Percentiles rank a stretch among this genome's conserved stretches.
phyloP scores from a whole-genome alignment of 30 jellyfish, hydroid and myxozoan species.

The Chrysaora quinquecirrha region DNA sequence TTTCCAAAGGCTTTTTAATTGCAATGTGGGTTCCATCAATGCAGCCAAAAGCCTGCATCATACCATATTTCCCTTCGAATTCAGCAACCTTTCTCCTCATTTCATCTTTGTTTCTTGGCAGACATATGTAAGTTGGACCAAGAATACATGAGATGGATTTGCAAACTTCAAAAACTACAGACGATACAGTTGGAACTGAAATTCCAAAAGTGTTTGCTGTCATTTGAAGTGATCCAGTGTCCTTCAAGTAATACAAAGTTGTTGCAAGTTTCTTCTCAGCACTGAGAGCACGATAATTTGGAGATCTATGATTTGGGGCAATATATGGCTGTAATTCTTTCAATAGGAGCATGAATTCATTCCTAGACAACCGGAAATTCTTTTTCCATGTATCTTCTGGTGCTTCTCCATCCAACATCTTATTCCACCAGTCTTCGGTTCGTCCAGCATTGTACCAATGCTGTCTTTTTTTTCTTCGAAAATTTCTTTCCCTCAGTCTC shows the following conservation, averaged over 20 bases:
- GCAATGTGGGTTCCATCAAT: conserved; percentile 54
- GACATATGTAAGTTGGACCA: conserved; percentile 5
- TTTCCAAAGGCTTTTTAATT: conserved; percentile 2
- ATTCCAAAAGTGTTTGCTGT: conserved; percentile 68
- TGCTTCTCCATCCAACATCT: conserved; percentile 11
- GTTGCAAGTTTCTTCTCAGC: conserved; percentile 60
- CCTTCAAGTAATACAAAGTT: conserved; percentile 36
- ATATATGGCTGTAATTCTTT: conserved; percentile 14
- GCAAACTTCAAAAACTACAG: conserved; percentile 44
- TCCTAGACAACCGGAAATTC: conserved; percentile 33
- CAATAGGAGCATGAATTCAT: conserved; percentile 19
- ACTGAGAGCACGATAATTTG: conserved; percentile 34
- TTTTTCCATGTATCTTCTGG: conserved; percentile 28
- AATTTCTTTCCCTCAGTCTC: too few species aligned
- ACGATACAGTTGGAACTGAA: conserved; percentile 21
- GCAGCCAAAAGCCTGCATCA: conserved; percentile 60
- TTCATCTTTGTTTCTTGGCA: conserved; percentile 25
- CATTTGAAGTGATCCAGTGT: conserved; percentile 38
- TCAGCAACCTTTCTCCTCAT: not conserved
- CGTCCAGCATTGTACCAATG: conserved; percentile 25
- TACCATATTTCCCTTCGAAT: conserved; percentile 31
- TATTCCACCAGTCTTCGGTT: conserved; percentile 58
- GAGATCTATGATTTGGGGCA: conserved; percentile 47
- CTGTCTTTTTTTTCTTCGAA: too few species aligned
- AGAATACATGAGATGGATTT: not conserved